These are phyloP conservation scores for Cheilosia impressa DNA, from an alignment of 2,888 invertebrate genomes.

Conservation along the genomic window DNA sequence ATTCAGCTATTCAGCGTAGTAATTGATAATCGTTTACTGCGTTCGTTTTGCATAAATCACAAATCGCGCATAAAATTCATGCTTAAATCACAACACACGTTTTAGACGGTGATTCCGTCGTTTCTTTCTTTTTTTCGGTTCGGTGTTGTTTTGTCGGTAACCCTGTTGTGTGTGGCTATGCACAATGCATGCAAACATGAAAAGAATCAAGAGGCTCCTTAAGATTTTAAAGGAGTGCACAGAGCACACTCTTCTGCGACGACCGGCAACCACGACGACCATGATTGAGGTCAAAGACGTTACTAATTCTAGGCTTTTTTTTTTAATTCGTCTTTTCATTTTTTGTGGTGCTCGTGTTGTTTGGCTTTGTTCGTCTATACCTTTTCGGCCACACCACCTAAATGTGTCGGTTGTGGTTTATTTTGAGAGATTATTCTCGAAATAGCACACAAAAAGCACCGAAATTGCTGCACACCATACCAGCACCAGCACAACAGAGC, in stretches of 20 bases:
- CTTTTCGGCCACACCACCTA: slow-evolving; percentile 40
- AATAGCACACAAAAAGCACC: slow-evolving; percentile 51
- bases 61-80: slow-evolving; percentile 69
- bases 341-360: slow-evolving; percentile 29
- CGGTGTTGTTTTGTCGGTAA: slow-evolving; percentile 18
- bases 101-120: slow-evolving; percentile 29
- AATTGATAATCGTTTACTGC: slow-evolving; percentile 75
- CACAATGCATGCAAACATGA: slow-evolving; percentile 61
- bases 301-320: slow-evolving; percentile 67
- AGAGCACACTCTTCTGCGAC: slow-evolving; percentile 29
- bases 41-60: slow-evolving; percentile 74
- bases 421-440: slow-evolving; percentile 52
- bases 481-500: slow-evolving; percentile 17
- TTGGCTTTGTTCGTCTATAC: slow-evolving; percentile 59
- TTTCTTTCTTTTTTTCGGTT: slow-evolving; percentile 18
- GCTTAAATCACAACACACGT: slow-evolving; percentile 74
- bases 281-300: slow-evolving; percentile 75
- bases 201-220: slow-evolving; percentile 31
- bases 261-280: slow-evolving; percentile 53
- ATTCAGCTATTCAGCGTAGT: slow-evolving; percentile 61
- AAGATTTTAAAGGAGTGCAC: slow-evolving; percentile 25
- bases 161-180: slow-evolving; percentile 24
- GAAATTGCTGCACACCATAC: slow-evolving; percentile 52
- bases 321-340: slow-evolving; percentile 19
- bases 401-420: slow-evolving; percentile 50